Conservation (phyloP, 2,797 vertebrate genomes). For the Cossypha polioptera region DNA sequence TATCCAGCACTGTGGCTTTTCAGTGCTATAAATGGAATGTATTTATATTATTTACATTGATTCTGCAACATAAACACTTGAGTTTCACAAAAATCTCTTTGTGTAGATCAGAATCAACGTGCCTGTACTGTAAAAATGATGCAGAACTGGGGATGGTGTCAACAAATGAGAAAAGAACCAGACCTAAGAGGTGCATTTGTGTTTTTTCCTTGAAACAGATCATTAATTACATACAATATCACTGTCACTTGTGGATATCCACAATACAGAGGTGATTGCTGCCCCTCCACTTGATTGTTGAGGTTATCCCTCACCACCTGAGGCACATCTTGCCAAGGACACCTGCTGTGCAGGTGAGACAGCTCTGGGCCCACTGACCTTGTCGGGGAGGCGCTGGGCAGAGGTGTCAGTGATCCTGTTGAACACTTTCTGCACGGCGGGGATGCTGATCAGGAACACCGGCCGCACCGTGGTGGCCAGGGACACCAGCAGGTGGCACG, state of each 20-base stretch:
- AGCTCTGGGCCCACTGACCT: constrained; percentile 75
- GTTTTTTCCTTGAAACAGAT: neutral
- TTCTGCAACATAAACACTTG: neutral
- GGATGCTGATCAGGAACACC: constrained; percentile 90
- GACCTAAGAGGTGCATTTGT: neutral
- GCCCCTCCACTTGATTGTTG: neutral
- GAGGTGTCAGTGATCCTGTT: constrained; percentile 90
- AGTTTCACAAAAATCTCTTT: neutral
- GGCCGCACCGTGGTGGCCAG: constrained; percentile 93
- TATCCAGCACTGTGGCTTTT: neutral
- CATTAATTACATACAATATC: neutral
- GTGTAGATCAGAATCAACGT: neutral
- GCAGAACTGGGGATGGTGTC: neutral
- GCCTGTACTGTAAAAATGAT: neutral
- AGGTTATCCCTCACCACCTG: neutral
- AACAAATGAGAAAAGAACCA: neutral
- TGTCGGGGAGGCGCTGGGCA: constrained; percentile 85
- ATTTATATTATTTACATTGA: neutral
- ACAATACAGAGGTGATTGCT: neutral
- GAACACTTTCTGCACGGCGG: constrained; percentile 93
- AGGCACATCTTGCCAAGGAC: neutral
- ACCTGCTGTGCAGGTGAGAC: accelerated
- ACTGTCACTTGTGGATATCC: neutral
- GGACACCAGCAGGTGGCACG: constrained; percentile 93
- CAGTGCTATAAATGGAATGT: neutral